These are phyloP conservation scores for Aphaenogaster rudis DNA, from an alignment of 1,140 invertebrate genomes.

Conservation along the genomic window DNA sequence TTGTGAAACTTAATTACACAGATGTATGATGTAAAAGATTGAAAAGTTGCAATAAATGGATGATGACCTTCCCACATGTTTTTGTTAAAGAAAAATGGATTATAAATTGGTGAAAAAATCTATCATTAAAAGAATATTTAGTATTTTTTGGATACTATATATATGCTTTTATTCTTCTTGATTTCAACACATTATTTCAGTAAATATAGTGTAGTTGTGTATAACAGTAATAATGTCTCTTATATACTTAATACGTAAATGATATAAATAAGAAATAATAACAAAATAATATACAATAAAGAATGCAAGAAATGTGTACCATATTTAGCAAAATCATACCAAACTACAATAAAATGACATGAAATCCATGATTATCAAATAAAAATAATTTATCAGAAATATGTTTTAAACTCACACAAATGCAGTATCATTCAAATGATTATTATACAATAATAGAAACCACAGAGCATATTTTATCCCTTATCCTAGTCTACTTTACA, in stretches of 20 bases:
- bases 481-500: conserved; percentile 41
- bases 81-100: neutral
- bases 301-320: neutral
- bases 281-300: conserved; percentile 6
- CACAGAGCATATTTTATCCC: neutral
- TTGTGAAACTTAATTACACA: too few relatives aligned
- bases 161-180: neutral
- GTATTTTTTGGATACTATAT: neutral
- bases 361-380: neutral
- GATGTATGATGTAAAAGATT: neutral
- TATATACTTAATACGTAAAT: neutral
- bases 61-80: neutral
- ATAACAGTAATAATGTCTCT: neutral
- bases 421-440: conserved; percentile 1
- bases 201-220: neutral
- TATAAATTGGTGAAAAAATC: neutral
- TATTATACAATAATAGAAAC: conserved; percentile 50
- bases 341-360: neutral
- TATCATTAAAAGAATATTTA: neutral
- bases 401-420: neutral
- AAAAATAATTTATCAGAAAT: neutral
- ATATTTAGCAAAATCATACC: neutral
- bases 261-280: conserved; percentile 22
- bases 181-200: conserved; percentile 13
- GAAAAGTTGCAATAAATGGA: neutral